Evolutionary conservation across 2,797 vertebrate species (phyloP).

Genomic region (Tarsius wallacei): DNA sequence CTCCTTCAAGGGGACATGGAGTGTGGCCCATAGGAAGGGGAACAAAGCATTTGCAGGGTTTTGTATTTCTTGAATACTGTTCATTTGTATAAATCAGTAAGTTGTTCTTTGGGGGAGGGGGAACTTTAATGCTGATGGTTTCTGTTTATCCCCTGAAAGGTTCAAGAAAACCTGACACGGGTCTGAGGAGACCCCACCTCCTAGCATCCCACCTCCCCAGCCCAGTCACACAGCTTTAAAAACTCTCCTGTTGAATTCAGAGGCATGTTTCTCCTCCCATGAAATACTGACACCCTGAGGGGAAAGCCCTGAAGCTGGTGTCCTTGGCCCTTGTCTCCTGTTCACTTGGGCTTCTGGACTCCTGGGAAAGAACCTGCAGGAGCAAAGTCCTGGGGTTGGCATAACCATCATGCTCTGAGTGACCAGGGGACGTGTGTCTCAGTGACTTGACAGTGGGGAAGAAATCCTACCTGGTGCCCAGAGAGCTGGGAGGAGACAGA

Average conservation of each 20-base stretch:
- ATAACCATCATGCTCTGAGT: neutral
- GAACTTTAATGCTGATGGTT: neutral
- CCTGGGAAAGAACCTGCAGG: neutral
- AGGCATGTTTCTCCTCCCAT: neutral
- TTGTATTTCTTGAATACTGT: neutral
- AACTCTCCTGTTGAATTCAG: neutral
- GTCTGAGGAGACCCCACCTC: neutral
- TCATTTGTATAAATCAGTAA: neutral
- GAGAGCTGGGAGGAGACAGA: neutral
- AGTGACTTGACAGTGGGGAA: neutral
- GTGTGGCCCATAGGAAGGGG: neutral
- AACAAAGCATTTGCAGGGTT: rapidly evolving
- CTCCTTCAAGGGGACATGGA: neutral
- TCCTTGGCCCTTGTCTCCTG: neutral
- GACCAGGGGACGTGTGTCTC: too few species aligned
- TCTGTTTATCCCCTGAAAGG: neutral
- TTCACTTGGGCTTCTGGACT: neutral
- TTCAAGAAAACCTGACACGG: neutral
- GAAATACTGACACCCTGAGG: rapidly evolving
- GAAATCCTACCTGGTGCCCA: neutral
- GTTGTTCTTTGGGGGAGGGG: neutral
- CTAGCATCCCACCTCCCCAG: neutral
- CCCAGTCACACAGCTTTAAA: neutral
- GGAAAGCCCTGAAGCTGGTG: too few species aligned
- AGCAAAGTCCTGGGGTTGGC: neutral